Percentiles rank a stretch among this genome's conserved stretches.
phyloP scores from a whole-genome alignment of 2,888 invertebrate species.

The Hartigia nigra region DNA sequence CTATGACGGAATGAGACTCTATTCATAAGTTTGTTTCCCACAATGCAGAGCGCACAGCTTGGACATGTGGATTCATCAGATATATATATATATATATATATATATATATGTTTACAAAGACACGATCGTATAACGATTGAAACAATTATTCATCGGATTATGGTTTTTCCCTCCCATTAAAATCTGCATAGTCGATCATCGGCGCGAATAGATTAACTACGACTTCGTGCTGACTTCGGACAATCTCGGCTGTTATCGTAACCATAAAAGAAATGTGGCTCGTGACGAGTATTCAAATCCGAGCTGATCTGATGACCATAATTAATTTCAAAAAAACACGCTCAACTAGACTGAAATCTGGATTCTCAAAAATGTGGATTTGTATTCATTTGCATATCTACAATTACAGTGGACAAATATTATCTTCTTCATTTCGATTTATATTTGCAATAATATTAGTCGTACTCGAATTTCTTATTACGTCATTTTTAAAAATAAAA shows the following conservation, averaged over 20 bases:
- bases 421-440: neutral
- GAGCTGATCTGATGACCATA: neutral
- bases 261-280: neutral
- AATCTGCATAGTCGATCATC: constrained; percentile 18
- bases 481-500: neutral
- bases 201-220: neutral
- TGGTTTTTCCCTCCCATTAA: constrained; percentile 23
- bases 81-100: constrained; percentile 8
- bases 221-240: neutral
- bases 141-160: constrained; percentile 30
- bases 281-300: neutral
- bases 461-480: neutral
- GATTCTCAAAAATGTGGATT: neutral
- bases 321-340: neutral
- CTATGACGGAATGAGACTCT: neutral
- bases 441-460: constrained; percentile 12
- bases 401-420: neutral
- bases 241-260: neutral
- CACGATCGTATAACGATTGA: constrained; percentile 18
- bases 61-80: constrained; percentile 2
- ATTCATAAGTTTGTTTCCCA: constrained; percentile 26
- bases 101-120: constrained; percentile 7
- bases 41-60: constrained; percentile 26
- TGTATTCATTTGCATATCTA: neutral
- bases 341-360: neutral